These are phyloP conservation scores for Enteromius afrohamiltoni DNA, from an alignment of 2,797 vertebrate genomes.

Conservation along the genomic window DNA sequence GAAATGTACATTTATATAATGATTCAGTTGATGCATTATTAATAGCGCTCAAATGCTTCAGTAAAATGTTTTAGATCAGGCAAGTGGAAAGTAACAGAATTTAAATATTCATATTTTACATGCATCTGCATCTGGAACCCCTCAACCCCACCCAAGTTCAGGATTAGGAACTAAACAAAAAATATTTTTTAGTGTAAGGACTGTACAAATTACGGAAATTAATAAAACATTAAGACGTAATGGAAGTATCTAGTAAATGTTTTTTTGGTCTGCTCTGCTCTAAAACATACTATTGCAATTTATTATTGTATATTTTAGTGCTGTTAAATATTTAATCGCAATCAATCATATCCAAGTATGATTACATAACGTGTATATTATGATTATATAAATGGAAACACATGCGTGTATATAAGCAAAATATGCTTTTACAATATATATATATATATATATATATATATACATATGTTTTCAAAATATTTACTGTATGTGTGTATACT, in stretches of 20 bases:
- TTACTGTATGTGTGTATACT: too few relatives aligned
- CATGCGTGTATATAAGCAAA: too few relatives aligned
- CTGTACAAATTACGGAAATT: background rate
- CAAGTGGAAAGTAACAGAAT: background rate
- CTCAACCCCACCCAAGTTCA: too few relatives aligned
- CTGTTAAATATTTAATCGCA: too few relatives aligned
- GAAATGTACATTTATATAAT: background rate
- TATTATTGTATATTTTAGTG: background rate
- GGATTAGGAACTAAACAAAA: background rate
- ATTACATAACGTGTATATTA: too few relatives aligned
- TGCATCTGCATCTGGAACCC: too few relatives aligned
- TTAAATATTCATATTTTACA: too few relatives aligned
- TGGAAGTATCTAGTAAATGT: background rate
- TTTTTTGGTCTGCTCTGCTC: background rate
- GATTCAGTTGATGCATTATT: background rate
- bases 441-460: too few relatives aligned
- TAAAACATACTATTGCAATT: background rate
- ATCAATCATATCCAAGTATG: too few relatives aligned
- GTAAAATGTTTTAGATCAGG: background rate
- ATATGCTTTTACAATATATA: too few relatives aligned
- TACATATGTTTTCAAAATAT: too few relatives aligned
- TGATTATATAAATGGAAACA: too few relatives aligned
- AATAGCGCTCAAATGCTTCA: background rate
- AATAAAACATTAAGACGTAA: background rate
- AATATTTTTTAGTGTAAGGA: background rate